These are phyloP conservation scores for Mycalesis mineus DNA, from an alignment of 2,888 invertebrate genomes.

Conservation along the genomic window DNA sequence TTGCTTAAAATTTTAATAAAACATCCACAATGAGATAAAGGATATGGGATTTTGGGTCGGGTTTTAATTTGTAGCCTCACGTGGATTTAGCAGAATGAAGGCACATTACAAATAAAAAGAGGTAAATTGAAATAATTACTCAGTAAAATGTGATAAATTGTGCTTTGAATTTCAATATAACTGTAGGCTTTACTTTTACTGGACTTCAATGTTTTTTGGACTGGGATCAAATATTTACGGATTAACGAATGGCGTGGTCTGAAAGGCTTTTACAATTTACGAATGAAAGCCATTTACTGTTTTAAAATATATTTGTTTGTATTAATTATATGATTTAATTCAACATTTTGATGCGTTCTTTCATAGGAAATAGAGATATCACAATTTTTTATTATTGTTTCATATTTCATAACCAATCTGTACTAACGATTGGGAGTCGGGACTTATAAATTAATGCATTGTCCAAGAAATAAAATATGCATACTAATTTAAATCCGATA, in stretches of 20 bases:
- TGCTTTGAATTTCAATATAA: background rate
- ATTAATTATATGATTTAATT: background rate
- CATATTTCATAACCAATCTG: too few relatives aligned
- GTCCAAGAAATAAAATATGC: too few relatives aligned
- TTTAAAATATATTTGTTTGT: background rate
- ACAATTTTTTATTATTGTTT: too few relatives aligned
- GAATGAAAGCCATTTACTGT: background rate
- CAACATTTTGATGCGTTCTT: too few relatives aligned
- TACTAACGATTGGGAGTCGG: too few relatives aligned
- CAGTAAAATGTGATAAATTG: background rate
- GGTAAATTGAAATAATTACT: background rate
- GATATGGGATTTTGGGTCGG: background rate
- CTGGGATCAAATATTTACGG: background rate
- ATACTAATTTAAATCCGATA: too few relatives aligned
- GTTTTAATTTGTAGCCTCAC: background rate
- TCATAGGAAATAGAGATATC: too few relatives aligned
- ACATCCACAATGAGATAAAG: background rate
- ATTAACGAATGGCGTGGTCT: background rate
- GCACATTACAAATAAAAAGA: background rate
- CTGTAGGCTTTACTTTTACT: background rate
- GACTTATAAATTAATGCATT: too few relatives aligned
- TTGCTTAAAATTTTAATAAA: background rate
- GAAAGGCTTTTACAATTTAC: background rate
- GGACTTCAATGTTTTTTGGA: background rate
- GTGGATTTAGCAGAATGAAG: background rate